Base-by-base conservation (phyloP, 2,113 vertebrate genomes). In the Lethenteron camtschaticum region DNA sequence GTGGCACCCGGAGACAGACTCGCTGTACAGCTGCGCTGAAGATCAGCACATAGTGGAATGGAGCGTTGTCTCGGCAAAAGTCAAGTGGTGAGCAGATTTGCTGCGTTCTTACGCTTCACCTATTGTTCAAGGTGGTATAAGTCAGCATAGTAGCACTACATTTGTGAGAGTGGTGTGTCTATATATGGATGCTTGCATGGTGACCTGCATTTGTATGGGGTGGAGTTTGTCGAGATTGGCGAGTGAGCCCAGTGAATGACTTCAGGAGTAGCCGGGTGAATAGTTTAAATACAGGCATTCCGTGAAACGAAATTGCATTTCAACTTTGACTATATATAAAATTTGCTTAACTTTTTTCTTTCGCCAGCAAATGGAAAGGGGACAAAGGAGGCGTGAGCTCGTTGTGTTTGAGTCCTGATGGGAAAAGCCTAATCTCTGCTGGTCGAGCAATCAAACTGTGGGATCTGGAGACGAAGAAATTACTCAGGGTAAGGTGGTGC, bases 401-500 rank as follows among this genome's bases (percentile, higher is more conserved):
- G 75, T 71, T 99, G 71, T 94, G 87, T 77, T 81, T 96, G 78
- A 92, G 88, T 77, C 89, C 89, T 57, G 87, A 96, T 75, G 94
- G 94, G 56, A 92, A 87, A 75, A 85, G 91, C 78, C 80, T 99
- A 75, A 85, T 99, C 57, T 96, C 94, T 71, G 94, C 90, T 0
- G 90, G 90, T 73, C 85, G 86, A 78, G 81, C 81, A 70, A 99
- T 99, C 82, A 99, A 96, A 79, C 84, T 99, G 79, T 99, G 94
- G 91, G 83, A 91, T 82, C 81, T 99, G 82, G 88, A 92, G 79
- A 95, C 90, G 80, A 99, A 95, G 82, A 87, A 90, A 82, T 78
- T 96, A 79, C 94, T 86, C 80, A 88, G 88, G 83, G 94, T 99
- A 78, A 83, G 88, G 72, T 13, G 3, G 72, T 60, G 69, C 78